Evolutionary conservation across 2,113 vertebrate genomes (phyloP), one percentile per base, ranked within the genome.

Genomic region (Oreocharis arfaki): DNA sequence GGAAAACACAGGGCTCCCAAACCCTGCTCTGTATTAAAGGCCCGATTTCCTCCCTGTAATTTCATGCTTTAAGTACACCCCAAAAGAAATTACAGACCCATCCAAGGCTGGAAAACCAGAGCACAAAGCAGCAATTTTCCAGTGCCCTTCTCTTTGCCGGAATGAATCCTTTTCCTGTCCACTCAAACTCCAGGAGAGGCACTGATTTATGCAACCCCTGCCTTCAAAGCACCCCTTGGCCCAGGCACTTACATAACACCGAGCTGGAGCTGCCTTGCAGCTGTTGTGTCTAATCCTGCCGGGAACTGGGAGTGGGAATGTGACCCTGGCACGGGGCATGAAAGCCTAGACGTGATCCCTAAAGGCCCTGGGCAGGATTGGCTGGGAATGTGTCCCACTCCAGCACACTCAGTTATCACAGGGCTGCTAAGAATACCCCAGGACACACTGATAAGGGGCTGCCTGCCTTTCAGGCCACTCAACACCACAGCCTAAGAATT

Each of bases 231-330:
- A 13, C 13, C 87, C 67, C 37, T 69, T 16, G 55, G 19, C 30
- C 41, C 28, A 8, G 50, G 44, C 67, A 49, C 87, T 96, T 95
- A 91, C 18, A 60, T 96, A 94, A 96, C 41, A 81, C 65, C 24
- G 27, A 21, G 76, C 32, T 60, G 64, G 63, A 68, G 84, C 74
- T 86, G 39, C 84, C 53, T 79, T 91, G 81, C 94, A 94, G 87
- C 95, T 96, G 84, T 75, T 90, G 82, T 21, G 27, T 71, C 93
- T 96, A 61, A 96, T 96, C 96, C 87, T 82, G 84, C 86, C 35
- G 33, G 74, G 84, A 90, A 76, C 92, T 96, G 96, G 96, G 81
- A 89, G 83, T 55, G 46, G 55, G n/a, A 70, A 70, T 96, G 91
- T 91, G 95, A 84, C 35, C 44, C 94, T 97, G 83, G 63, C 95